Evolutionary conservation across 2,888 invertebrate species (phyloP).

Genomic region (Cephus spinipes): DNA sequence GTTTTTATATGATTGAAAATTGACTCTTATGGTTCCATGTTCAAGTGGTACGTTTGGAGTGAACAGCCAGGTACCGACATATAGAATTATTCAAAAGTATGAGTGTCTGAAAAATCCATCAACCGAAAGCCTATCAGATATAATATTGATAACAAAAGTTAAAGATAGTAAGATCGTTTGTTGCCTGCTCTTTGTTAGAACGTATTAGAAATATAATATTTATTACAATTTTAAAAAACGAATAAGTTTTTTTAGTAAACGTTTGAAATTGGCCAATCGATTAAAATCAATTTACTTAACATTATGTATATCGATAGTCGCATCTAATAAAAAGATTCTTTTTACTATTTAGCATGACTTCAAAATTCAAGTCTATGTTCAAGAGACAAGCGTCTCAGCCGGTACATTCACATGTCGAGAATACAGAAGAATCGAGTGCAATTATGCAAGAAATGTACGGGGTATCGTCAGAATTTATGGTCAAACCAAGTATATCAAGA

Average conservation of each 20-base stretch:
- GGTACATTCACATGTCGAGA: constrained; percentile 15
- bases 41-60: too few species aligned
- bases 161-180: neutral
- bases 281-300: neutral
- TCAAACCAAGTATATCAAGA: neutral
- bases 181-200: neutral
- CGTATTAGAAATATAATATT: neutral
- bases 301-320: neutral
- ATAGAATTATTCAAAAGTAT: neutral
- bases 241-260: neutral
- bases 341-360: constrained; percentile 26
- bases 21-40: too few species aligned
- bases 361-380: constrained; percentile 36
- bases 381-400: constrained; percentile 30
- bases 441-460: constrained; percentile 34
- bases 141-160: neutral
- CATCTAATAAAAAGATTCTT: neutral
- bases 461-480: constrained; percentile 23
- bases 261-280: neutral
- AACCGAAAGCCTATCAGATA: neutral
- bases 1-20: too few species aligned
- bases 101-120: neutral
- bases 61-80: too few species aligned
- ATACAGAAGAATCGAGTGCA: constrained; percentile 30
- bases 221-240: neutral